Percentiles rank a stretch among this genome's conserved stretches.
Evolutionary conservation across 2,113 vertebrate genomes (phyloP).

Genomic region (Tupaia tana): DNA sequence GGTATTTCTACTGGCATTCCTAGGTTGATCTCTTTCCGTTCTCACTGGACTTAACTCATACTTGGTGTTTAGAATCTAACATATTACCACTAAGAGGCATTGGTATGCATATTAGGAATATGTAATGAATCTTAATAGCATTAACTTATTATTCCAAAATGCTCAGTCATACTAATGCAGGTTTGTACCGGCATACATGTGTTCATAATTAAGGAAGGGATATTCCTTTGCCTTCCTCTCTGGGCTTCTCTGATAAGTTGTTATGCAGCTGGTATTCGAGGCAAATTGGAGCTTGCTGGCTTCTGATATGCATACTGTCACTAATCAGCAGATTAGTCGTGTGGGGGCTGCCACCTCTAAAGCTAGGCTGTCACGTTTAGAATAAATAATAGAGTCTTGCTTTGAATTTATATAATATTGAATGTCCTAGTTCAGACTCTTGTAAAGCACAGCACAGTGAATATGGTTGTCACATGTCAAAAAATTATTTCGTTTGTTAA

Average conservation of each 20-base stretch:
- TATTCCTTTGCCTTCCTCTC: constrained; percentile 75
- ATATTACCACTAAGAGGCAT: constrained; percentile 51
- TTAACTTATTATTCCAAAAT: constrained; percentile 79
- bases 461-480: constrained; percentile 29
- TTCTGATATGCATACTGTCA: constrained; percentile 72
- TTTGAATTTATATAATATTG: constrained; percentile 64
- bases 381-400: constrained; percentile 66
- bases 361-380: constrained; percentile 51
- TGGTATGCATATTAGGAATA: constrained; percentile 74
- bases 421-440: constrained; percentile 23
- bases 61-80: constrained; percentile 46
- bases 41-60: neutral
- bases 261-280: constrained; percentile 79
- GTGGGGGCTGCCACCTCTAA: constrained; percentile 62
- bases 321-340: constrained; percentile 79
- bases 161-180: constrained; percentile 71
- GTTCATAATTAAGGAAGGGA: constrained; percentile 73
- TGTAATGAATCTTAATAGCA: constrained; percentile 76
- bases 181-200: constrained; percentile 67
- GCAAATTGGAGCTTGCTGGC: constrained; percentile 81
- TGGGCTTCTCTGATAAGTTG: constrained; percentile 81
- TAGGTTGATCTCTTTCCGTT: neutral
- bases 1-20: neutral
- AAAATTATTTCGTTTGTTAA: constrained; percentile 26
- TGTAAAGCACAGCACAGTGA: neutral